Percentiles rank a stretch among this genome's conserved stretches.
These are phyloP conservation scores for Syngnathoides biaculeatus DNA, from an alignment of 2,113 vertebrate genomes.

Conservation along the genomic window DNA sequence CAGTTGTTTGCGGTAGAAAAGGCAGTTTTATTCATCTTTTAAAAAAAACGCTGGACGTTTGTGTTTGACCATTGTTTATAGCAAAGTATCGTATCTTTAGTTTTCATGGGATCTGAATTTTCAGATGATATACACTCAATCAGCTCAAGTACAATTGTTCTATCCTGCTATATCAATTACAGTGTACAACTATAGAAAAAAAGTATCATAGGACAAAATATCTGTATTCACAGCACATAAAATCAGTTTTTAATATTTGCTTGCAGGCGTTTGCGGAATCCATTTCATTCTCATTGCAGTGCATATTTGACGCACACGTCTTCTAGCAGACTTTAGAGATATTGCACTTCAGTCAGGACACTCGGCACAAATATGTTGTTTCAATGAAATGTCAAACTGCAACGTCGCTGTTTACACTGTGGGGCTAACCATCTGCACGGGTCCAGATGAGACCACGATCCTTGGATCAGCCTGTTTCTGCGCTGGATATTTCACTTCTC, in stretches of 20 bases:
- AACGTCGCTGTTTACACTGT: background rate
- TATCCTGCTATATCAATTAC: background rate
- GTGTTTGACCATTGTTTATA: background rate
- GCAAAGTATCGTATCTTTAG: background rate
- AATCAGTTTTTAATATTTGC: constrained; percentile 15
- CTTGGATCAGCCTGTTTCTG: constrained; percentile 5
- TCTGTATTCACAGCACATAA: constrained; percentile 11
- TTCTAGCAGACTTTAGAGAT: constrained; percentile 28
- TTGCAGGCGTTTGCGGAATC: constrained; percentile 1
- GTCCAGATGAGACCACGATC: constrained; percentile 43
- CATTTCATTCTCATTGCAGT: background rate
- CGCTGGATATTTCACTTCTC: background rate
- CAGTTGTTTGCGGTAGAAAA: background rate
- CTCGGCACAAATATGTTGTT: constrained; percentile 3
- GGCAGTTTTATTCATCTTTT: background rate
- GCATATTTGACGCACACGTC: background rate
- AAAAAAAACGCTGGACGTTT: background rate
- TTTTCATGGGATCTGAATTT: background rate
- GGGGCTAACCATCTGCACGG: constrained; percentile 16
- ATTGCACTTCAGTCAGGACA: background rate
- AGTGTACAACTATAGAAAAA: background rate
- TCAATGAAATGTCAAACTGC: background rate
- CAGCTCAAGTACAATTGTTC: background rate
- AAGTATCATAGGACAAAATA: background rate
- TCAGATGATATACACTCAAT: background rate